phyloP scores from a whole-genome alignment of 2,113 vertebrate species.

The Proteles cristata region DNA sequence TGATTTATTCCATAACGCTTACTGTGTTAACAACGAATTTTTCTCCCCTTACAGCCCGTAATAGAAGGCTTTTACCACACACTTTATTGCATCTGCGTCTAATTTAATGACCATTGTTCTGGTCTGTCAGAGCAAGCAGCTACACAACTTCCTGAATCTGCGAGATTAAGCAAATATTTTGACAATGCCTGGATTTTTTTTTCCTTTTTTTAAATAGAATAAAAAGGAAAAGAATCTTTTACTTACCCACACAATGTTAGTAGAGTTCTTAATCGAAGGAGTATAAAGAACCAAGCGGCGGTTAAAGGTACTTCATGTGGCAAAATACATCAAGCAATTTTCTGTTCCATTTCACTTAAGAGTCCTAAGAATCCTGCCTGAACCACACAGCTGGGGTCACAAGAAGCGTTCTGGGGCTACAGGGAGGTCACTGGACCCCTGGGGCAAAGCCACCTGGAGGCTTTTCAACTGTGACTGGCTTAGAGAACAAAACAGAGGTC shows the following conservation, averaged over 20 bases:
- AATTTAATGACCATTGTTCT: constrained; percentile 89
- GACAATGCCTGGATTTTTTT: constrained; percentile 82
- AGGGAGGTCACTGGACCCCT: background rate
- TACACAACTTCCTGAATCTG: constrained; percentile 84
- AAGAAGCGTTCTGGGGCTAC: background rate
- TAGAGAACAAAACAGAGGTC: background rate
- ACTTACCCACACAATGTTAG: constrained; percentile 77
- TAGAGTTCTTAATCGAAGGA: constrained; percentile 81
- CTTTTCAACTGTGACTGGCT: background rate
- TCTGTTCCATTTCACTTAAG: constrained; percentile 61
- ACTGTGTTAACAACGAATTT: constrained; percentile 82
- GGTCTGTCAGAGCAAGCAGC: constrained; percentile 84
- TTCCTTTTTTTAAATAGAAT: constrained; percentile 64
- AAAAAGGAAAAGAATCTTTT: constrained; percentile 81
- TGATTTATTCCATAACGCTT: constrained; percentile 80
- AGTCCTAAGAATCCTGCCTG: background rate
- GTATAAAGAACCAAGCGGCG: constrained; percentile 76
- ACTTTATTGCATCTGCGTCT: constrained; percentile 86
- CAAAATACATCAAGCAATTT: constrained; percentile 81
- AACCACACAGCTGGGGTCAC: background rate
- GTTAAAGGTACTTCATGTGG: constrained; percentile 77
- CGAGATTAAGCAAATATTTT: constrained; percentile 90
- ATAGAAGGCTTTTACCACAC: constrained; percentile 75
- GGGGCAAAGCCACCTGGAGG: background rate
- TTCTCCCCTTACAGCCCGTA: constrained; percentile 70